These are phyloP conservation scores for Zaprionus lachaisei DNA, from an alignment of 1,140 invertebrate species.

Conservation along the genomic window DNA sequence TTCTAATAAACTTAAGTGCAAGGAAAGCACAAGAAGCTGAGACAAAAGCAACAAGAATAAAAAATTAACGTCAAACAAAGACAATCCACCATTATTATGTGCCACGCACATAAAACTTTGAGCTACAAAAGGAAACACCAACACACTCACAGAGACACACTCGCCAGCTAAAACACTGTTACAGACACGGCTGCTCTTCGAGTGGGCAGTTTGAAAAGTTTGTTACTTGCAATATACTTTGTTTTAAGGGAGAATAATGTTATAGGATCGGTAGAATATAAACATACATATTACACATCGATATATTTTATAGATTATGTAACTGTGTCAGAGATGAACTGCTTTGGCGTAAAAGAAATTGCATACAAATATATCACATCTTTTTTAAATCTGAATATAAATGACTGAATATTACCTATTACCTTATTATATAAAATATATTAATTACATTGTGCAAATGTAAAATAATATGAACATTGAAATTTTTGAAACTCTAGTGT, in stretches of 20 bases:
- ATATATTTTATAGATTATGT: no score
- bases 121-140: conserved; percentile 38
- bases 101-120: conserved; percentile 71
- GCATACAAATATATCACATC: no score
- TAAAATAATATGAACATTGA: neutral
- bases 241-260: neutral
- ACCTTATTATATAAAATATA: no score
- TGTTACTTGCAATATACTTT: neutral
- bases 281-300: neutral
- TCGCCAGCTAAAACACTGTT: neutral
- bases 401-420: neutral
- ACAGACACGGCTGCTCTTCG: conserved; percentile 2
- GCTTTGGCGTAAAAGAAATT: no score
- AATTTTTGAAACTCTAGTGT: no score
- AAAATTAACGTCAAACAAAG: conserved; percentile 83
- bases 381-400: no score
- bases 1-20: conserved; percentile 83
- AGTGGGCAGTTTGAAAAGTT: conserved; percentile 48
- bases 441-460: neutral
- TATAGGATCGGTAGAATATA: neutral
- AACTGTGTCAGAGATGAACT: no score
- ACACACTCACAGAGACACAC: conserved; percentile 16
- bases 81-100: conserved; percentile 84
- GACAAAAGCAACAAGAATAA: conserved; percentile 75
- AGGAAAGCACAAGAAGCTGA: conserved; percentile 54